These are phyloP conservation scores for Gallirallus australis DNA, from an alignment of 2,797 vertebrate species.

Conservation along the genomic window DNA sequence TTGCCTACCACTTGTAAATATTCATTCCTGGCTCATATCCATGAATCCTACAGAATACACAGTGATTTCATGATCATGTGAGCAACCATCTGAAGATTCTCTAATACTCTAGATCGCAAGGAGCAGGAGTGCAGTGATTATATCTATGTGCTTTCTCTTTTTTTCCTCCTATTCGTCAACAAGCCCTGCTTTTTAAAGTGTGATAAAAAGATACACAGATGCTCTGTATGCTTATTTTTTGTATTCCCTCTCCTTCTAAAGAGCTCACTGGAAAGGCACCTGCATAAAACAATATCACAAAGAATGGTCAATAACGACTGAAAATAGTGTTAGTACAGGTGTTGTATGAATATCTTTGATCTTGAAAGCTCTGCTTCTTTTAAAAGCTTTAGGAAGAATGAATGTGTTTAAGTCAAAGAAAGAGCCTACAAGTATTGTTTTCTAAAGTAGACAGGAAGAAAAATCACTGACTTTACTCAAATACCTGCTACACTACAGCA, in stretches of 20 bases:
- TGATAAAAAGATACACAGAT: conserved; percentile 59
- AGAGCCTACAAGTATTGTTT: conserved; percentile 65
- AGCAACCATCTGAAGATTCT: conserved; percentile 52
- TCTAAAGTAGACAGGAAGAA: conserved; percentile 77
- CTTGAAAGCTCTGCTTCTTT: conserved; percentile 77
- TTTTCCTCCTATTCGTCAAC: neutral
- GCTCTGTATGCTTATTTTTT: conserved; percentile 63
- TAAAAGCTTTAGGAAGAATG: conserved; percentile 79
- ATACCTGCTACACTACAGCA: conserved; percentile 50
- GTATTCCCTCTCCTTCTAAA: conserved; percentile 71
- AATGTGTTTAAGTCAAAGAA: conserved; percentile 75
- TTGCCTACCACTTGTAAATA: conserved; percentile 52
- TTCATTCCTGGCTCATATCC: conserved; percentile 21
- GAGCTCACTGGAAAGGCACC: conserved; percentile 75
- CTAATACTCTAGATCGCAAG: neutral
- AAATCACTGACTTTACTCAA: conserved; percentile 75
- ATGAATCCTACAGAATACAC: conserved; percentile 19
- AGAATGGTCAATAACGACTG: conserved; percentile 78
- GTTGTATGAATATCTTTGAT: conserved; percentile 80
- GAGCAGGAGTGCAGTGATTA: conserved; percentile 30
- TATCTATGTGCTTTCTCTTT: neutral
- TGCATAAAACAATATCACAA: conserved; percentile 77
- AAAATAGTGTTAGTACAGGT: conserved; percentile 82
- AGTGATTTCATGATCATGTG: conserved; percentile 53
- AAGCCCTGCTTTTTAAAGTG: conserved; percentile 52